A percentile compares a stretch with the other conserved stretches of the same genome.
Conservation (phyloP, 1,140 invertebrate genomes). For the Aphis craccivora region DNA sequence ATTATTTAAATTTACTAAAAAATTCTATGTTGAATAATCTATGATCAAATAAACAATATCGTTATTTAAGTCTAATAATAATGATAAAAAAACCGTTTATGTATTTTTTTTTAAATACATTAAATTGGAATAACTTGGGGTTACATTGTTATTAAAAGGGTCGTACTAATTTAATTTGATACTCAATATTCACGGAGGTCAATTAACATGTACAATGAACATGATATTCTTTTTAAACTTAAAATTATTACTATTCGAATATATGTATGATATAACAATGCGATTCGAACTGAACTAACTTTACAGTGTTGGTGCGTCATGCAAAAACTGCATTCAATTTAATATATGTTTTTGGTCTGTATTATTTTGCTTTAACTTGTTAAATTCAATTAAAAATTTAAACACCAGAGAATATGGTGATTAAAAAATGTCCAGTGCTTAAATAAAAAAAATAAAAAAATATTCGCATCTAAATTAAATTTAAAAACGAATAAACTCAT, state of each 20-base stretch:
- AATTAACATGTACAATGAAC: background rate
- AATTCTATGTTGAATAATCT: too few relatives aligned
- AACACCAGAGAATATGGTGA: background rate
- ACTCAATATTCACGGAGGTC: background rate
- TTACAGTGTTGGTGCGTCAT: too few relatives aligned
- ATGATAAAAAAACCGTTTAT: background rate
- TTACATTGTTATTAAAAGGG: background rate
- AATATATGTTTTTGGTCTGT: background rate
- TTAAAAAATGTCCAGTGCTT: constrained; percentile 15
- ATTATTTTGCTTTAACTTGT: constrained; percentile 24
- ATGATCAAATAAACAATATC: too few relatives aligned
- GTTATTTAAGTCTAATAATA: too few relatives aligned
- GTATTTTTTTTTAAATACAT: background rate
- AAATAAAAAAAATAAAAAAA: background rate
- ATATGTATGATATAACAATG: too few relatives aligned
- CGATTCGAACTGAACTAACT: background rate
- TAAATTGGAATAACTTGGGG: background rate
- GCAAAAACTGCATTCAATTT: background rate
- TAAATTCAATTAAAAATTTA: constrained; percentile 46
- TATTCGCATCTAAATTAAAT: background rate
- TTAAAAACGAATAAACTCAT: background rate
- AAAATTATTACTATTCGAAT: background rate
- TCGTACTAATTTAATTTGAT: background rate
- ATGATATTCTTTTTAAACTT: background rate
- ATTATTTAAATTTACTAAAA: too few relatives aligned